Conservation (phyloP, 2,113 vertebrate species). For the Mormyrus lacerda region DNA sequence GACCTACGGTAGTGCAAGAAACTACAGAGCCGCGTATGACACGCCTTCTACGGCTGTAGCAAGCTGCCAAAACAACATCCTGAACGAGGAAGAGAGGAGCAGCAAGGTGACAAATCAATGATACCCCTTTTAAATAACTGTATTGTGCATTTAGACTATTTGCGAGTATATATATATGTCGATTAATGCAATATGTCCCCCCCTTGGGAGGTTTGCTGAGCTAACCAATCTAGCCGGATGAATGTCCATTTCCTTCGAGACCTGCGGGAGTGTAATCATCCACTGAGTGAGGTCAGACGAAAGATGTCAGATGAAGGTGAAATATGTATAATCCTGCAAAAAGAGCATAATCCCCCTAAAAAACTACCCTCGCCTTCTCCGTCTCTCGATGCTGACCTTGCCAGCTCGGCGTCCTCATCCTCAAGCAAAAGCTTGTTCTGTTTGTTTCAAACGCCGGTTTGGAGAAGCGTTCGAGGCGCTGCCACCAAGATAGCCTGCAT, state of each 20-base stretch:
- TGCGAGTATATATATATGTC: neutral
- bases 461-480: neutral
- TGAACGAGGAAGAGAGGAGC: constrained; percentile 9
- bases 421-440: neutral
- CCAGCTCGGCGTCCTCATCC: neutral
- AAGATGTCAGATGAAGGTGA: neutral
- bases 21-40: neutral
- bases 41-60: constrained; percentile 30
- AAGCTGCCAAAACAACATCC: neutral
- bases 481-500: neutral
- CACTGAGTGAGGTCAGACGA: neutral
- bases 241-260: neutral
- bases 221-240: neutral
- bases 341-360: neutral
- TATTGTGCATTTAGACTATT: neutral
- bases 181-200: neutral
- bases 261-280: neutral
- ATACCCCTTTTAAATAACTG: neutral
- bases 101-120: constrained; percentile 16
- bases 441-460: neutral
- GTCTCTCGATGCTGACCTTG: constrained; percentile 5
- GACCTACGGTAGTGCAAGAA: constrained; percentile 21
- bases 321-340: neutral
- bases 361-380: neutral
- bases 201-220: neutral